phyloP scores from a whole-genome alignment of 2,888 invertebrate species.

The Melieria picta region DNA sequence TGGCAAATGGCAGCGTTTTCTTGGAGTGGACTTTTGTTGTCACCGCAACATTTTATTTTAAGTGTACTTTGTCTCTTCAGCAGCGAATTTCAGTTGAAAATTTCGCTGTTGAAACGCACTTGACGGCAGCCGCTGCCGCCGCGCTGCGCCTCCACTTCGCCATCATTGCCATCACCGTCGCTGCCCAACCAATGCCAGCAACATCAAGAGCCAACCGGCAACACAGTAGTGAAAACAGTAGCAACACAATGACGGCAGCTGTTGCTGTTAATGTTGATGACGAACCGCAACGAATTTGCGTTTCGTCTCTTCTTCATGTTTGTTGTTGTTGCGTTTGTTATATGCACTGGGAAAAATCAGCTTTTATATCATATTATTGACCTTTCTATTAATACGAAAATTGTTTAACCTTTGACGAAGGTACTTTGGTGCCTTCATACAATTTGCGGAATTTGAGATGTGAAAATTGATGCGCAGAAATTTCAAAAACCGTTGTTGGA shows the following conservation, averaged over 20 bases:
- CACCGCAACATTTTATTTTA: conserved; percentile 11
- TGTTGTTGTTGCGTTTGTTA: conserved; percentile 4
- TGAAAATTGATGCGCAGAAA: neutral
- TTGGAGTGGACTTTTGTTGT: conserved; percentile 18
- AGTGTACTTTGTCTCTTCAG: neutral
- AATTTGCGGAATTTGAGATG: neutral
- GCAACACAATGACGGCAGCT: conserved; percentile 32
- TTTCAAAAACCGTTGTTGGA: too few species aligned
- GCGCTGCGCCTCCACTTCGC: neutral
- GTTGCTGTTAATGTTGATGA: conserved; percentile 32
- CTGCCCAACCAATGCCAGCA: neutral
- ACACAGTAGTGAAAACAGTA: conserved; percentile 37
- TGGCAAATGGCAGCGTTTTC: neutral
- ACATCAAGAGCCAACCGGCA: neutral
- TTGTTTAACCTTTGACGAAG: too few species aligned
- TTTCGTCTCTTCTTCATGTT: neutral
- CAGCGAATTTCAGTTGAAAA: neutral
- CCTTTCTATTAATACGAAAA: neutral
- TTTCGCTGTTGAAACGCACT: conserved; percentile 6
- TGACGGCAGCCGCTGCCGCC: neutral
- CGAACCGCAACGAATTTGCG: conserved; percentile 38
- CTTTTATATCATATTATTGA: neutral
- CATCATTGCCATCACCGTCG: neutral
- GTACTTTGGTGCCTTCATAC: too few species aligned
- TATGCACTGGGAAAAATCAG: neutral